Evolutionary conservation across 2,113 vertebrate species (phyloP), one percentile per base, ranked within the genome.

Genomic region (Microtus oregoni): DNA sequence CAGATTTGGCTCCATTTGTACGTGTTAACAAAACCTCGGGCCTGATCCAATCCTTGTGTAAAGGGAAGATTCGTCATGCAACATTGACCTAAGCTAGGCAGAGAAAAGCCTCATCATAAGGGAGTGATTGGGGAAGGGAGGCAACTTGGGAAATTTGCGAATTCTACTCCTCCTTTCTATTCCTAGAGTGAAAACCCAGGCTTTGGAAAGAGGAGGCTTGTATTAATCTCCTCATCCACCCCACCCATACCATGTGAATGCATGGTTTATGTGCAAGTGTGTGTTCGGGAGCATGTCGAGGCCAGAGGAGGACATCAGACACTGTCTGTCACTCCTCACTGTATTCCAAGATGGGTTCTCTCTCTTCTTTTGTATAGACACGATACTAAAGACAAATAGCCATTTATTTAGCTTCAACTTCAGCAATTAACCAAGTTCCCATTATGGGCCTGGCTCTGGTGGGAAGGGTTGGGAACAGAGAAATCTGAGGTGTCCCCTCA

Each of bases 1-100:
- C 75, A 92, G 79, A 41, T 47, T 95, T 97, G 92, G 95, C 88
- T 94, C 67, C 55, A 86, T 95, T 95, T 95, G 83, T 41, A 81
- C 90, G 82, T 81, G 76, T 85, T 96, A 90, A 95, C 44, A 93
- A 96, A 97, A 94, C 52, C 55, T 50, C 91, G 30, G 61, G 61
- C 87, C 52, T 90, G 44, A 68, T 92, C 86, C 90, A 65, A 94
- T 94, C 88, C 44, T 94, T 81, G 95, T 91, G 89, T 95, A 90
- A 96, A 96, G 90, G 90, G 65, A 95, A 96, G 85, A 93, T 73
- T 89, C 19, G 12, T 93, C 92, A 94, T 92, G 41, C 41, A 91
- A 88, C 76, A 63, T 65, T 92, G 92, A 95, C 61, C 72, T 93
- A 93, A 96, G 44, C 52, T 87, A 91, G 35, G 83, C 89, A 75